Evolutionary conservation across 2,797 vertebrate genomes (phyloP).

Genomic region (Sylvilagus floridanus): DNA sequence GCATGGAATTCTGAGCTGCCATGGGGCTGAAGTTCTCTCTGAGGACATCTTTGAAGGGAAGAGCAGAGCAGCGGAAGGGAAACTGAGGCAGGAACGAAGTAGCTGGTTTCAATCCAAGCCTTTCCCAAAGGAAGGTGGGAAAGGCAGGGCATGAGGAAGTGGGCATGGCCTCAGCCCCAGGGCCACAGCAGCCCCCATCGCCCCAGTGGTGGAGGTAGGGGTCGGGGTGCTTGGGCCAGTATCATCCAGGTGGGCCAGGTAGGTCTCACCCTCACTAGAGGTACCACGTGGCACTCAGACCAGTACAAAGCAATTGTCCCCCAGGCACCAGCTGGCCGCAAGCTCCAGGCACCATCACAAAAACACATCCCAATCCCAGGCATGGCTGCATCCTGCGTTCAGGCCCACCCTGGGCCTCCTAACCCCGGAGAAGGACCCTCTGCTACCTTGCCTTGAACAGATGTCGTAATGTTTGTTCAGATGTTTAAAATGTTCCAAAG

Average conservation of each 20-base stretch:
- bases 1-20: background rate
- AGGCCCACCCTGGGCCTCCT: background rate
- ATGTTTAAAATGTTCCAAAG: slow-evolving; percentile 4
- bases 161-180: background rate
- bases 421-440: slow-evolving; percentile 8
- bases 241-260: background rate
- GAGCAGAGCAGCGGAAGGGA: background rate
- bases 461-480: slow-evolving; percentile 11
- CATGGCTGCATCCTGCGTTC: background rate
- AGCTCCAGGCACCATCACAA: background rate
- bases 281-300: no score
- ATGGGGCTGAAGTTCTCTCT: rapidly evolving
- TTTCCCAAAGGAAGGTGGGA: background rate
- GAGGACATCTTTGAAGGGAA: background rate
- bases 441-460: slow-evolving; percentile 22
- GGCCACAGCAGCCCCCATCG: no score
- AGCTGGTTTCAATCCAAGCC: background rate
- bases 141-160: background rate
- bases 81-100: background rate
- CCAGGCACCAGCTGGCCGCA: background rate
- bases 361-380: background rate
- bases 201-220: no score
- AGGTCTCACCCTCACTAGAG: background rate
- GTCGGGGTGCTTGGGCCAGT: background rate
- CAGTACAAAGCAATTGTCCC: background rate